Conservation (phyloP, 2,888 invertebrate species). For the Dinocampus coccinellae region DNA sequence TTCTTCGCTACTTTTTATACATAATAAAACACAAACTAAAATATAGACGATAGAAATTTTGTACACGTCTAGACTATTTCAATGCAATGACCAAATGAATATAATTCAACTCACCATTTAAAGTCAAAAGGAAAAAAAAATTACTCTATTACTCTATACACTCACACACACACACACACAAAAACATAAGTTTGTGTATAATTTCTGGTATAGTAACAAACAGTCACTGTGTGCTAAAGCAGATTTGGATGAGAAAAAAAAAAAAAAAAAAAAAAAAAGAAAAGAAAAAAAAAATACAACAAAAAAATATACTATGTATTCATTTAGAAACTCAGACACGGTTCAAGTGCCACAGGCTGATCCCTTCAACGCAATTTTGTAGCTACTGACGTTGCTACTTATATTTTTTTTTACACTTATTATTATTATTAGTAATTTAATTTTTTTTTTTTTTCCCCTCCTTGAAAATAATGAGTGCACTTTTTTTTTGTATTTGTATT, state of each 20-base stretch:
- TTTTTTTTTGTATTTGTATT: too few relatives aligned
- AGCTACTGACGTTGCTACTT: background rate
- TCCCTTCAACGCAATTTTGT: too few relatives aligned
- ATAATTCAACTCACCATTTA: background rate
- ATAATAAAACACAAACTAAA: background rate
- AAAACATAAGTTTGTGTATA: background rate
- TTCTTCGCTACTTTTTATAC: too few relatives aligned
- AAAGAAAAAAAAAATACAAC: background rate
- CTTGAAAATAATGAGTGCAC: background rate
- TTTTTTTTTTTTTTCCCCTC: too few relatives aligned
- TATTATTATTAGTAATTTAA: too few relatives aligned
- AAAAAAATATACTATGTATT: background rate
- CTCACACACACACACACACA: background rate
- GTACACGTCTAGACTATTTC: background rate
- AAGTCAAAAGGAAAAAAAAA: background rate
- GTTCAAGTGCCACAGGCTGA: background rate
- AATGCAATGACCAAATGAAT: background rate
- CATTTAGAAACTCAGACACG: slow-evolving; percentile 1
- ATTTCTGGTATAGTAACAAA: background rate
- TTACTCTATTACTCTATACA: background rate
- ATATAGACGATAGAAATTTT: background rate
- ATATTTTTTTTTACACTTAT: background rate
- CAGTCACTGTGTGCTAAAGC: background rate
- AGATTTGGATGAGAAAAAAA: background rate
- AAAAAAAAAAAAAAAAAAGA: background rate